Evolutionary conservation across 2,888 invertebrate species (phyloP), one percentile per base, ranked within the genome.

Genomic region (Pristionchus maxplancki): DNA sequence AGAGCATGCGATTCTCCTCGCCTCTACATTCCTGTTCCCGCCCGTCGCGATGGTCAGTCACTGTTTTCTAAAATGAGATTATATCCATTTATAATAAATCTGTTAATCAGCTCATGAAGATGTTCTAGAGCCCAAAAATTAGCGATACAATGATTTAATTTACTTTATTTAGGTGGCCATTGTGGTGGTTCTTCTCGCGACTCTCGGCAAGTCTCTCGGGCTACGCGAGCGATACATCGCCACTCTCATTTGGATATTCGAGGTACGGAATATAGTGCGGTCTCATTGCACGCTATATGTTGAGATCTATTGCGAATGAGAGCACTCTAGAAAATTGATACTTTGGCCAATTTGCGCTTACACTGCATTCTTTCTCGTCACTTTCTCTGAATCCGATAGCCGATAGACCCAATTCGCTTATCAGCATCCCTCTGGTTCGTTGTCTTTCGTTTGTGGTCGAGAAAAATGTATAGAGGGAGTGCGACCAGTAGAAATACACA

Each of bases 141-240:
- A n/a, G n/a, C n/a, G n/a, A n/a, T n/a, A n/a, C n/a, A n/a, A n/a
- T n/a, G n/a, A n/a, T n/a, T n/a, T n/a, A n/a, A n/a, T n/a, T n/a
- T 8, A 11, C 9, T 48, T 48, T 1, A 9, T 71, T 15, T 50
- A 90, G 96, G 94, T 96, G 97, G 94, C 96, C 97, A 95, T 97
- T 96, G 95, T 96, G 78, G 92, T 94, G 81, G 89, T 96, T 53
- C 90, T 95, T 28, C 94, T 98, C 93, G 98, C 98, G 88, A 97
- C 97, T 62, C 97, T 98, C 94, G 98, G 98, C 93, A 97, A 97
- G 96, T 97, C 98, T 11, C 96, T 98, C 91, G 98, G 98, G 89
- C 97, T 98, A 31, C 96, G 98, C 92, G 96, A 97, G 94, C 96
- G 97, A 78, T 98, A 98, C 95, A 97, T 98, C 90, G 96, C 97